These are phyloP conservation scores for Brachycybe producta DNA, from an alignment of 2,888 invertebrate genomes.

Conservation along the genomic window DNA sequence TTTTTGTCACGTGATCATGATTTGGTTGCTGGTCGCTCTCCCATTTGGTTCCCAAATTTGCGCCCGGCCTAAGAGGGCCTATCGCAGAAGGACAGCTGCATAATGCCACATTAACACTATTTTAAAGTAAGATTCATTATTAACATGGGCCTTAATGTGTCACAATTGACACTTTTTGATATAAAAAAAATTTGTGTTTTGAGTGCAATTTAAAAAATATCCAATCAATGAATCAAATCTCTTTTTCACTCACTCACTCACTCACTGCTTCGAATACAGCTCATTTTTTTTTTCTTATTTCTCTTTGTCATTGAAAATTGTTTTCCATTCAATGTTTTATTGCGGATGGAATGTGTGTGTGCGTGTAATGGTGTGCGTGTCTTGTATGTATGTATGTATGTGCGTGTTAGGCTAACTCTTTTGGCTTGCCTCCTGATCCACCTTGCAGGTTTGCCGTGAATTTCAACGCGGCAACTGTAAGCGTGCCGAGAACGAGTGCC, in stretches of 20 bases:
- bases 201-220: too few species aligned
- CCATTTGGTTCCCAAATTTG: too few species aligned
- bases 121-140: too few species aligned
- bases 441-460: constrained; percentile 64
- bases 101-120: too few species aligned
- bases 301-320: constrained; percentile 1
- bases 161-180: too few species aligned
- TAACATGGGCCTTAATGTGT: too few species aligned
- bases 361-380: constrained; percentile 1
- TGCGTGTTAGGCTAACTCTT: constrained; percentile 17
- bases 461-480: constrained; percentile 97
- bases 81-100: too few species aligned
- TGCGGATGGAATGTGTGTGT: constrained; percentile 5
- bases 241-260: constrained; percentile 13
- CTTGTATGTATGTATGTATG: not conserved
- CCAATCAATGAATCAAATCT: constrained; percentile 4
- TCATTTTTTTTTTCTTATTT: constrained; percentile 5
- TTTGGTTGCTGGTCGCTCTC: too few species aligned
- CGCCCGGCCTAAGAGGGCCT: too few species aligned
- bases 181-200: too few species aligned
- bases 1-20: too few species aligned
- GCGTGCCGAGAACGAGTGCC: constrained; percentile 94
- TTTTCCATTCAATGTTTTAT: not conserved
- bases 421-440: constrained; percentile 10
- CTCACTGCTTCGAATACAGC: constrained; percentile 9